Conservation (phyloP, 2,113 vertebrate genomes). For the Lophochroa leadbeateri region DNA sequence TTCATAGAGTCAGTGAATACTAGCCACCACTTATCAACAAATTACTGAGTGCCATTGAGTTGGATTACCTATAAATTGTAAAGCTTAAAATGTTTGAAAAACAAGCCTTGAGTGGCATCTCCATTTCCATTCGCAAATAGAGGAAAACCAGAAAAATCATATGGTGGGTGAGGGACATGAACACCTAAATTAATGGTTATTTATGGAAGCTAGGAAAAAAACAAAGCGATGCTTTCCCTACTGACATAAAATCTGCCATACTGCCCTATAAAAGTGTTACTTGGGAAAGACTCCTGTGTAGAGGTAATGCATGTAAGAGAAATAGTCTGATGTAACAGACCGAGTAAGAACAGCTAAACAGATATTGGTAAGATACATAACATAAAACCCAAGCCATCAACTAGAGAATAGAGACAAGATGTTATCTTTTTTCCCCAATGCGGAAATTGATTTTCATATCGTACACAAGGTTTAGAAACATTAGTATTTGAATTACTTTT, state of each 20-base stretch:
- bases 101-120: neutral
- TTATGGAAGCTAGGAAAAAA: neutral
- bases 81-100: neutral
- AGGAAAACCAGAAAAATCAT: neutral
- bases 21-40: neutral
- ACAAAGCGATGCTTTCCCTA: rapidly evolving
- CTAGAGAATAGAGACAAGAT: neutral
- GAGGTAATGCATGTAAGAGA: neutral
- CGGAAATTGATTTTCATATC: neutral
- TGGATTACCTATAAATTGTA: neutral
- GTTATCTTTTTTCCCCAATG: neutral
- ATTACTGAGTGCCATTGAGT: neutral
- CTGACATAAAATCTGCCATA: neutral
- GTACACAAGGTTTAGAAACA: neutral
- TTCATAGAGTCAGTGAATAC: neutral
- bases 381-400: neutral
- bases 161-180: neutral
- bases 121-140: neutral
- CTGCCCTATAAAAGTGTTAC: neutral
- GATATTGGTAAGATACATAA: neutral
- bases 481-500: neutral
- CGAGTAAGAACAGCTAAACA: neutral
- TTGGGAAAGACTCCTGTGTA: neutral
- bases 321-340: neutral
- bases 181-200: neutral